Conservation (phyloP, 2,113 vertebrate species). For the Nipponia nippon region DNA sequence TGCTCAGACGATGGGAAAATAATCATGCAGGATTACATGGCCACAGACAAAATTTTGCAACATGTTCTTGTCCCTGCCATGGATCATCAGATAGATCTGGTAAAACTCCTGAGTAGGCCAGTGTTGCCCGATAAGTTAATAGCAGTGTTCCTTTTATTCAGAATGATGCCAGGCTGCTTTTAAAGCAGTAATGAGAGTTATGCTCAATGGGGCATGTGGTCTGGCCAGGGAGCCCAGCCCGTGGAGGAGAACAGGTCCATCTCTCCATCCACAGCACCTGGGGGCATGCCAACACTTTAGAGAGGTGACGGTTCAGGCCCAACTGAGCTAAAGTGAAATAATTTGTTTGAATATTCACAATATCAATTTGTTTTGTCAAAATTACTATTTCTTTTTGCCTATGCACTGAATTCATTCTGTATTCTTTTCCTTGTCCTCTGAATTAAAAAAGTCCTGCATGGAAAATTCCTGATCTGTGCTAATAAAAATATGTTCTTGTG, state of each 20-base stretch:
- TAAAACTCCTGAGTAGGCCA: neutral
- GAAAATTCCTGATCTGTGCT: neutral
- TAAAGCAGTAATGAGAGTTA: neutral
- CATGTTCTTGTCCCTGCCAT: neutral
- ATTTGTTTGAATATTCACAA: neutral
- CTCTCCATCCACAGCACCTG: neutral
- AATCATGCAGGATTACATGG: neutral
- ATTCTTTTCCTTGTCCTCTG: neutral
- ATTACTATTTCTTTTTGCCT: neutral
- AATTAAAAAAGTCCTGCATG: neutral
- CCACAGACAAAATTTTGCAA: conserved; percentile 33
- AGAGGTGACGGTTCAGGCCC: neutral
- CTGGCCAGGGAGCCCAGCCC: neutral
- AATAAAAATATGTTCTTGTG: neutral
- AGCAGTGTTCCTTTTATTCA: neutral
- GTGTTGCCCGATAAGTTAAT: neutral
- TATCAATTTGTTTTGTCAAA: neutral
- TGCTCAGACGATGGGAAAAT: conserved; percentile 16
- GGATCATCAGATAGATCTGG: conserved; percentile 32
- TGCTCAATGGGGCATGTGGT: neutral
- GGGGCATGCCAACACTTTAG: neutral
- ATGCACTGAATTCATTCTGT: neutral
- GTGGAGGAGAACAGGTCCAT: neutral
- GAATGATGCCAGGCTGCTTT: neutral
- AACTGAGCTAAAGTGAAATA: neutral